Percentiles rank a stretch among this genome's conserved stretches.
These are phyloP conservation scores for Cavia aperea DNA, from an alignment of 2,113 vertebrate genomes.

Conservation along the genomic window DNA sequence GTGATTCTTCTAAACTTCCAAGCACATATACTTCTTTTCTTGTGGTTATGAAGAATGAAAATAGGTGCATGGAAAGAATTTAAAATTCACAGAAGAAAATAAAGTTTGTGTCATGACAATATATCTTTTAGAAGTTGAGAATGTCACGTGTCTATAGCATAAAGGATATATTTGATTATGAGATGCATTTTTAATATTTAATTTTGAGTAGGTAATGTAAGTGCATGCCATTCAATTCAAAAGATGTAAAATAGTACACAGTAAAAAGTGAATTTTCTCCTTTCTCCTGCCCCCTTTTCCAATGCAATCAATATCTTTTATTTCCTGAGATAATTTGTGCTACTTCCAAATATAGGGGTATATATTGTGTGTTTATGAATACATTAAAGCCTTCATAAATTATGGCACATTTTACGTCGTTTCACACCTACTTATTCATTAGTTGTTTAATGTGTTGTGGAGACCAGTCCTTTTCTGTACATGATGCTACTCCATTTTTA, in stretches of 20 bases:
- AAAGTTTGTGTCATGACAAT: neutral
- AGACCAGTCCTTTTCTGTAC: neutral
- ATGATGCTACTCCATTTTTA: neutral
- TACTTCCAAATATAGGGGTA: neutral
- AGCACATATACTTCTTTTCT: neutral
- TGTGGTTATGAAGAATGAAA: conserved; percentile 22
- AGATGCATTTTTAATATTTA: neutral
- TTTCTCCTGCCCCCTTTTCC: neutral
- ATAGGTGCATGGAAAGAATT: neutral
- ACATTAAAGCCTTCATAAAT: neutral
- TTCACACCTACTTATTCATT: neutral
- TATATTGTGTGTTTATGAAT: neutral
- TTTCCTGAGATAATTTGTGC: conserved; percentile 5
- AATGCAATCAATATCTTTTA: neutral
- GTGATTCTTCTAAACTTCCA: neutral
- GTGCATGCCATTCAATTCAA: neutral
- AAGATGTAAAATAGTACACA: neutral
- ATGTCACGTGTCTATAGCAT: neutral
- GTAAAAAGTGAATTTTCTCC: neutral
- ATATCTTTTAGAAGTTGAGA: neutral
- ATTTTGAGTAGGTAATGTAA: conserved; percentile 5
- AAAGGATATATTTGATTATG: neutral
- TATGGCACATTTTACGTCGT: neutral
- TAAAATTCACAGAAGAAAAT: conserved; percentile 18
- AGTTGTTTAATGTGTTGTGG: neutral